A percentile compares a stretch with the other conserved stretches of the same genome.
Conservation (phyloP, 2,113 vertebrate species). For the Climacteris rufus region DNA sequence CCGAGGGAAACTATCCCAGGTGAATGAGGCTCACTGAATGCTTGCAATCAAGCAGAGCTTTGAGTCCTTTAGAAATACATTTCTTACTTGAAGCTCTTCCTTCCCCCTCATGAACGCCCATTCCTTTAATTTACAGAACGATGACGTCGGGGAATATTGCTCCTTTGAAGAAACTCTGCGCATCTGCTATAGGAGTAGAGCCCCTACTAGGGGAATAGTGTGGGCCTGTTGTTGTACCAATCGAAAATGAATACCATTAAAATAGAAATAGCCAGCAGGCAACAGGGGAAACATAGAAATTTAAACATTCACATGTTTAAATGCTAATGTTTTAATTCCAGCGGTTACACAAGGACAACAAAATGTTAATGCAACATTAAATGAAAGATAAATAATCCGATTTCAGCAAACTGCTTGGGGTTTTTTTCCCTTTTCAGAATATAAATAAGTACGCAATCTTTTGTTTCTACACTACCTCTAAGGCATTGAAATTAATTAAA, state of each 20-base stretch:
- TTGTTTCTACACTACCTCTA: slow-evolving; percentile 30
- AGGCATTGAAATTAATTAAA: not conserved
- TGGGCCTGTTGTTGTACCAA: not conserved
- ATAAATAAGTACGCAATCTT: slow-evolving; percentile 11
- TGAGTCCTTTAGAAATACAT: not conserved
- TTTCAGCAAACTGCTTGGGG: not conserved
- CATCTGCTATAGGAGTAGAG: not conserved
- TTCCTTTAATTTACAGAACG: slow-evolving; percentile 35
- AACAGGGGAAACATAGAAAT: slow-evolving; percentile 29
- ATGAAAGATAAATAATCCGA: slow-evolving; percentile 44
- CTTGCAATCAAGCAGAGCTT: slow-evolving; percentile 22
- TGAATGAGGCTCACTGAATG: not conserved
- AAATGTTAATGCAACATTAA: slow-evolving; percentile 80
- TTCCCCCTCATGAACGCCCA: slow-evolving; percentile 21
- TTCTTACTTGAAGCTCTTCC: slow-evolving; percentile 50
- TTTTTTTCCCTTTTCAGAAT: not conserved
- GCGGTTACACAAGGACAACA: slow-evolving; percentile 74
- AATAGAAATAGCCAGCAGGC: not conserved
- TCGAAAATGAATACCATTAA: not conserved
- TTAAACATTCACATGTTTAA: slow-evolving; percentile 64
- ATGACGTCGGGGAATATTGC: not conserved
- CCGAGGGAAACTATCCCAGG: not conserved
- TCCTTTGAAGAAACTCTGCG: not conserved
- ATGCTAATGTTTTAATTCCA: slow-evolving; percentile 80
- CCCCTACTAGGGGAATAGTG: not conserved